Evolutionary conservation across 23 tunicate genomes (phyloP), one percentile per base, ranked within the genome.

Genomic region (Diplosoma virens): DNA sequence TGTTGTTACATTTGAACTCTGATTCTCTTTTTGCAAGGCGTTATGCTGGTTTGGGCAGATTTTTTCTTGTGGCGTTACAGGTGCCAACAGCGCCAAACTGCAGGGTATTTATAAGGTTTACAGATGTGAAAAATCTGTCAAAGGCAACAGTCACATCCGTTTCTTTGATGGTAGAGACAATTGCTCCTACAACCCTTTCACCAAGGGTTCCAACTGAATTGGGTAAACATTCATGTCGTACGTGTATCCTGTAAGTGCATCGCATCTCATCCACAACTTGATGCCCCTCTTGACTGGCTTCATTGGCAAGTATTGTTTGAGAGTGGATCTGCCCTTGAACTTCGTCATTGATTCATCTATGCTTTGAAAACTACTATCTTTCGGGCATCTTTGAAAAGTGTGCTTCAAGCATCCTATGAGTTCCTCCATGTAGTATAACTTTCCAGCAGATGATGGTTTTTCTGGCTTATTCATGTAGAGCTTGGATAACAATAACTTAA

Each of bases 91-190:
- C 76, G 41, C 41, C 71, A 65, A 65, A 65, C 37, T 65, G 17
- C 41, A 65, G 71, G 41, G 37, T 32, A n/a, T 32, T 21, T 24
- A 34, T 69, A 23, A 69, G 55, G 32, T 69, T 34, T 34, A 69
- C 76, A 69, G 76, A 69, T 34, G 76, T 69, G 55, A 69, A 69
- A 69, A 36, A 69, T 22, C 56, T 37, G 56, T 69, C 76, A 41
- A 69, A 69, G 76, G 56, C 76, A 20, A 69, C 16, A 69, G 76
- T 69, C 34, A 63, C 70, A 63, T 30, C 70, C 36, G 36, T 30
- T 28, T 63, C 36, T 63, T 63, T 63, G 34, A 63, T 63, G 70
- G 70, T 63, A 27, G 70, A 63, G 34, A 7, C 70, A 28, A 63
- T 34, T 63, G 34, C 36, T 28, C 36, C 36, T 5, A 63, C 70